phyloP scores from a whole-genome alignment of 37 sponge, comb jelly and placozoan species.

The Agelas oroides region DNA sequence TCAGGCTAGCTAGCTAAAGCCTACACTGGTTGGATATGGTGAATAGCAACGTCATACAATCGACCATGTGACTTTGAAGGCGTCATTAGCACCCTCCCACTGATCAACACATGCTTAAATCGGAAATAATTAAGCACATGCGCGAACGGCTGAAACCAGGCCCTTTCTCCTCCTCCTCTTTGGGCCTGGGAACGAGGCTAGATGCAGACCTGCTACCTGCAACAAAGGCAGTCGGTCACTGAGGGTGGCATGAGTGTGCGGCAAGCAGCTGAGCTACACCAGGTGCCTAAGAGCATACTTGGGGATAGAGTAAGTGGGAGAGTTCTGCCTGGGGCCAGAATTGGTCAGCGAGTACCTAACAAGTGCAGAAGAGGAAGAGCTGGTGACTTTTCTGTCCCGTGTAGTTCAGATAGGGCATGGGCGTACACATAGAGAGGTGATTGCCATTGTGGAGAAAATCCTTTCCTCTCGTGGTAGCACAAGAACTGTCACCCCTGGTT shows the following conservation, averaged over 20 bases:
- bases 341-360: conserved; percentile 1
- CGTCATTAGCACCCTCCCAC: too few relatives aligned
- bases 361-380: conserved; percentile 17
- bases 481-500: not conserved
- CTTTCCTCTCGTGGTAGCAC: not conserved
- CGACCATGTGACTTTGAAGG: too few relatives aligned
- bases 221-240: not conserved
- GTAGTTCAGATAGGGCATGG: conserved; percentile 5
- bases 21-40: too few relatives aligned
- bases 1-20: too few relatives aligned
- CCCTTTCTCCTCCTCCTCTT: too few relatives aligned
- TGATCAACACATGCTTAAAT: too few relatives aligned
- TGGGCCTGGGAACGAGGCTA: not conserved
- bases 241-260: not conserved
- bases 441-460: conserved; percentile 10
- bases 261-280: not conserved
- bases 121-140: too few relatives aligned
- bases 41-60: too few relatives aligned
- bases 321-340: conserved; percentile 21
- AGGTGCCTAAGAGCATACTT: not conserved
- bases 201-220: not conserved
- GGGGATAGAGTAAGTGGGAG: conserved; percentile 27
- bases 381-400: conserved; percentile 5
- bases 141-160: too few relatives aligned
- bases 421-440: conserved; percentile 14